phyloP scores from a whole-genome alignment of 2,113 vertebrate species.

The Odocoileus virginianus region DNA sequence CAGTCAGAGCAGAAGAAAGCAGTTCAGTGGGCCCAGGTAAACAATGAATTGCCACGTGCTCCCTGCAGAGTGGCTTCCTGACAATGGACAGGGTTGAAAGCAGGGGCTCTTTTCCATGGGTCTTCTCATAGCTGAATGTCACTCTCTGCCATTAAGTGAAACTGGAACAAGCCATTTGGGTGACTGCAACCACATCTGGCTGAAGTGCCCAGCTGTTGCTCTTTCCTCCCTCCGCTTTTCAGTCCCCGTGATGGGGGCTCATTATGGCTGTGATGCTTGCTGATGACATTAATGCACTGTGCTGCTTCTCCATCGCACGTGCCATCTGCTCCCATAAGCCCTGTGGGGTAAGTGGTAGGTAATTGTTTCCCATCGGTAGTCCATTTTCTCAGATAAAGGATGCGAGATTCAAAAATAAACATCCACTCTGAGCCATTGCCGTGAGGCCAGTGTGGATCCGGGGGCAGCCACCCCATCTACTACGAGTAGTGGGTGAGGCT shows the following conservation, averaged over 20 bases:
- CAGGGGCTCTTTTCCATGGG: background rate
- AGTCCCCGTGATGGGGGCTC: slow-evolving; percentile 57
- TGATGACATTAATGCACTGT: slow-evolving; percentile 74
- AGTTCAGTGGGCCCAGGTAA: background rate
- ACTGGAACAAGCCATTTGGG: slow-evolving; percentile 59
- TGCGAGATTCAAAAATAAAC: slow-evolving; percentile 71
- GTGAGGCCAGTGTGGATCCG: slow-evolving; percentile 38
- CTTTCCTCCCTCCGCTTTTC: slow-evolving; percentile 53
- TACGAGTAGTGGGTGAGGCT: slow-evolving; percentile 29
- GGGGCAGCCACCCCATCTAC: slow-evolving; percentile 63
- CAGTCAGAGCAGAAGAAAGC: background rate
- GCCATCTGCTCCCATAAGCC: slow-evolving; percentile 75
- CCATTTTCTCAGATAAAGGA: slow-evolving; percentile 73
- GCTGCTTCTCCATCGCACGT: slow-evolving; percentile 51
- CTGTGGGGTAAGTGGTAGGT: slow-evolving; percentile 73
- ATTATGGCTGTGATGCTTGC: slow-evolving; percentile 71
- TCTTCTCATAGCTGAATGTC: background rate
- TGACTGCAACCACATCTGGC: slow-evolving; percentile 55
- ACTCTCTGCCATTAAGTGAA: slow-evolving; percentile 38
- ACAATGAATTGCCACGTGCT: background rate
- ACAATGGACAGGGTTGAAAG: slow-evolving; percentile 24
- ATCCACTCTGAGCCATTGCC: slow-evolving; percentile 48
- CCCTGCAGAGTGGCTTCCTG: background rate
- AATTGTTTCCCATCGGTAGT: slow-evolving; percentile 75
- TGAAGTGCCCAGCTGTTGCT: slow-evolving; percentile 72